phyloP scores from a whole-genome alignment of 2,888 invertebrate genomes.

The Mylabris sibirica region DNA sequence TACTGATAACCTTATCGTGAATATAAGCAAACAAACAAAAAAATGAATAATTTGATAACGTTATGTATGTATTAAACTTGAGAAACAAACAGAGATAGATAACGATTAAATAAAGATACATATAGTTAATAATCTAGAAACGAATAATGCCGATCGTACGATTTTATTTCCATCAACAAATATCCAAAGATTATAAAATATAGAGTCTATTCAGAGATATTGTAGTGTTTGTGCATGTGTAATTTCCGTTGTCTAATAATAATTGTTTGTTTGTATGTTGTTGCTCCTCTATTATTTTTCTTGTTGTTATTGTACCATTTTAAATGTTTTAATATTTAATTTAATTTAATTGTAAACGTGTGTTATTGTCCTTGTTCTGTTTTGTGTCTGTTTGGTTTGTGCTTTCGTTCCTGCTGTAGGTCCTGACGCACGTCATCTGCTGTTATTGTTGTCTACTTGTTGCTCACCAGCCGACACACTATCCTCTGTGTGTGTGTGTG shows the following conservation, averaged over 20 bases:
- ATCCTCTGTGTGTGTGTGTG: no score
- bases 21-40: not conserved
- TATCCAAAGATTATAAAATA: not conserved
- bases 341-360: slow-evolving; percentile 3
- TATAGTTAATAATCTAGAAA: slow-evolving; percentile 4
- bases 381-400: not conserved
- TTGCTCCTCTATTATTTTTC: not conserved
- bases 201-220: no score
- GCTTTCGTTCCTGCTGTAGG: not conserved
- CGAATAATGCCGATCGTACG: slow-evolving; percentile 10
- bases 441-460: slow-evolving; percentile 7
- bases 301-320: not conserved
- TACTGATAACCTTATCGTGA: slow-evolving; percentile 5
- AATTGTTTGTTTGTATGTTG: not conserved
- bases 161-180: not conserved
- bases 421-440: slow-evolving; percentile 11
- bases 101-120: not conserved
- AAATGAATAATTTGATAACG: slow-evolving; percentile 3
- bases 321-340: not conserved
- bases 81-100: not conserved
- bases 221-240: not conserved
- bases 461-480: not conserved
- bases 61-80: not conserved
- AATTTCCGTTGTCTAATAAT: not conserved
- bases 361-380: slow-evolving; percentile 4